Percentiles rank a stretch among this genome's conserved stretches.
Conservation (phyloP, 2,888 invertebrate genomes). For the Macrophya annulata region DNA sequence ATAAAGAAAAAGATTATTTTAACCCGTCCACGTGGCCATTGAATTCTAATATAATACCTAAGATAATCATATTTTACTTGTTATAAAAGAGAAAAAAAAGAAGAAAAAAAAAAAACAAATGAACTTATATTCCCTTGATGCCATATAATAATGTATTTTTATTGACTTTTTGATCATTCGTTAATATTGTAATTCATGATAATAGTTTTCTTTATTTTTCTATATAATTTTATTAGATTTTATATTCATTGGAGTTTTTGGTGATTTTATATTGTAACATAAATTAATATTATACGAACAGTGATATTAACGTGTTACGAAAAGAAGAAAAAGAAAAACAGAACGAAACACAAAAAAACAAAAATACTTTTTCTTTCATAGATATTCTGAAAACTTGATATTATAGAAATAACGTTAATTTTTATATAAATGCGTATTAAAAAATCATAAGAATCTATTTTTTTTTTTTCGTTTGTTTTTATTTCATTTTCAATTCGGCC, state of each 20-base stretch:
- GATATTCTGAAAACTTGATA: constrained; percentile 3
- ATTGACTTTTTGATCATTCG: not conserved
- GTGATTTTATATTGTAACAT: not conserved
- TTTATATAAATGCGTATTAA: not conserved
- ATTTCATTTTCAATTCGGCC: not conserved
- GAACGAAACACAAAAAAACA: no score
- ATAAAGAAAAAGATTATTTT: not conserved
- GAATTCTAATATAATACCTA: constrained; percentile 25
- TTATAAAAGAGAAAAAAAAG: not conserved
- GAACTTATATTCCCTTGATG: not conserved
- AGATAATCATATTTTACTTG: constrained; percentile 36
- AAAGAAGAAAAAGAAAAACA: not conserved
- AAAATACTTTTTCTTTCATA: not conserved
- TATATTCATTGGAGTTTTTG: not conserved
- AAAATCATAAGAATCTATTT: not conserved
- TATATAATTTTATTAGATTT: no score
- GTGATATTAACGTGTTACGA: constrained; percentile 10
- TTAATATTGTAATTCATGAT: not conserved
- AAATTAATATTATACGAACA: not conserved
- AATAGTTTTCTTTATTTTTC: not conserved
- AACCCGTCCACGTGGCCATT: constrained; percentile 21
- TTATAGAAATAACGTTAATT: not conserved
- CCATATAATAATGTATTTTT: not conserved
- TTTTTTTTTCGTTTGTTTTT: not conserved
- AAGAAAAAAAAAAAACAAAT: not conserved